Percentiles rank a stretch among this genome's conserved stretches.
Evolutionary conservation across 1,140 invertebrate species (phyloP).

Genomic region (Paralvinella palmiformis): DNA sequence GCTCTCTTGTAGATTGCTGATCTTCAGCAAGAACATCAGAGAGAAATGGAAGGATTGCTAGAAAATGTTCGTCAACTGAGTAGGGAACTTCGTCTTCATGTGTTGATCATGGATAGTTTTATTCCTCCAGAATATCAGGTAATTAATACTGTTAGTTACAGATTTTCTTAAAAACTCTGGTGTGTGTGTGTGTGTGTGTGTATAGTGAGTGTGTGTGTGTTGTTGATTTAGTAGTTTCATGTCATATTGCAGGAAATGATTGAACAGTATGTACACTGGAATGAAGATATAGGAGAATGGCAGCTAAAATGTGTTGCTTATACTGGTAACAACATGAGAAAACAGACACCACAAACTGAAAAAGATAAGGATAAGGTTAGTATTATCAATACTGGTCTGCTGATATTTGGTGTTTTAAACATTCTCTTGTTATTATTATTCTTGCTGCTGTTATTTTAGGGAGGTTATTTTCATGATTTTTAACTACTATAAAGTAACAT

Average conservation of each 20-base stretch:
- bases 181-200: background rate
- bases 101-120: constrained; percentile 73
- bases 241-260: constrained; percentile 70
- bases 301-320: constrained; percentile 96
- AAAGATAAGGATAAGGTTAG: constrained; percentile 43
- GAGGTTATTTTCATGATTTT: no score
- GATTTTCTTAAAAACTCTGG: background rate
- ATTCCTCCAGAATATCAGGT: constrained; percentile 86
- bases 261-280: constrained; percentile 89
- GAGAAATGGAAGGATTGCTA: constrained; percentile 91
- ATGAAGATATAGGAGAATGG: constrained; percentile 98
- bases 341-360: constrained; percentile 42
- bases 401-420: background rate
- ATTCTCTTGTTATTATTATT: background rate
- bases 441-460: no score
- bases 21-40: constrained; percentile 86
- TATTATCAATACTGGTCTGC: background rate
- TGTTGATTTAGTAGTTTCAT: background rate
- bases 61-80: constrained; percentile 85
- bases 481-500: no score
- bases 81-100: constrained; percentile 84
- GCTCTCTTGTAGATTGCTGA: constrained; percentile 65
- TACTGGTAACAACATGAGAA: constrained; percentile 97
- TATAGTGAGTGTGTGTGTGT: no score
- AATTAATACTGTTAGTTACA: constrained; percentile 4